A percentile compares a stretch with the other conserved stretches of the same genome.
Conservation (phyloP, 2,888 invertebrate genomes). For the Scrobipalpa costella region DNA sequence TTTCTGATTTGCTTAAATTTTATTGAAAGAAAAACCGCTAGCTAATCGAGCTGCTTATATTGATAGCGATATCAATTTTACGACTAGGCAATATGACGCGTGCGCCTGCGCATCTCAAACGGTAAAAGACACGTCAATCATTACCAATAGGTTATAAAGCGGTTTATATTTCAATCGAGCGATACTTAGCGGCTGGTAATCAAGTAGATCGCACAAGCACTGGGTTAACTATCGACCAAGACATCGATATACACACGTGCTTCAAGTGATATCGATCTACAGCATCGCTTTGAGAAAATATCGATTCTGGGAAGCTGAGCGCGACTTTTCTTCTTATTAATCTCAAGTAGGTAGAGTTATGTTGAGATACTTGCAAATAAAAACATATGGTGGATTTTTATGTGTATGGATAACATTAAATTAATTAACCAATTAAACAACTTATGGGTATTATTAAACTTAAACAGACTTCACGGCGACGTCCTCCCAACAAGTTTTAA, state of each 20-base stretch:
- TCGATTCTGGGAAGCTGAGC: too few relatives aligned
- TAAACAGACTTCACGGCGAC: too few relatives aligned
- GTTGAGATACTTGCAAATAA: too few relatives aligned
- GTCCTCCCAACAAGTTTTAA: too few relatives aligned
- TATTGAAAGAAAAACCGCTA: not conserved
- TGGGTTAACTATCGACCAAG: not conserved
- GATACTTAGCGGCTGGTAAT: constrained; percentile 1
- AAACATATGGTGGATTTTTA: too few relatives aligned
- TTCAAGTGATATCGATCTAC: not conserved
- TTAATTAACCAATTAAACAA: too few relatives aligned
- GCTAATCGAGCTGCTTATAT: not conserved
- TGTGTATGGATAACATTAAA: too few relatives aligned
- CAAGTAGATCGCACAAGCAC: constrained; percentile 8
- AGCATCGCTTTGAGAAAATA: not conserved
- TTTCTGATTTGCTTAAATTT: not conserved
- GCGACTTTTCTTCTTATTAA: too few relatives aligned
- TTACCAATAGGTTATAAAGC: too few relatives aligned
- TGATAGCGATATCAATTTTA: not conserved
- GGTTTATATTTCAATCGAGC: constrained; percentile 1
- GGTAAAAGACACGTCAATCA: not conserved
- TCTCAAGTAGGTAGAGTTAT: too few relatives aligned
- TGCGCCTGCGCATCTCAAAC: not conserved
- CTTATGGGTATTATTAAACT: too few relatives aligned
- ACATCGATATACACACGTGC: not conserved
- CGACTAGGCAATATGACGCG: not conserved